Conservation (phyloP, 1,140 invertebrate species). For the Reticulitermes speratus region DNA sequence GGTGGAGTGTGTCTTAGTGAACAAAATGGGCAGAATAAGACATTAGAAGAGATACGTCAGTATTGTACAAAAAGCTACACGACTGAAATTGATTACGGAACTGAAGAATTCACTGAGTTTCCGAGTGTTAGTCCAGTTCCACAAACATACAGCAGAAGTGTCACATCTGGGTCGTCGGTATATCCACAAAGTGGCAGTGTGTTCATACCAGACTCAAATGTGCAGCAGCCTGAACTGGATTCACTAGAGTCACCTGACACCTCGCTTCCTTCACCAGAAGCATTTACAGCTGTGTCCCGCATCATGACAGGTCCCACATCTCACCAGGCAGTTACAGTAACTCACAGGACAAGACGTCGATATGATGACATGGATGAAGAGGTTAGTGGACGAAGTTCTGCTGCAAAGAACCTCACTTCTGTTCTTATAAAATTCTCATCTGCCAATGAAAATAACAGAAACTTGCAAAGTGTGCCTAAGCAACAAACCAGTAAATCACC, state of each 20-base stretch:
- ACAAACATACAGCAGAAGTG: constrained; percentile 33
- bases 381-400: constrained; percentile 29
- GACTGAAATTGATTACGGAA: neutral
- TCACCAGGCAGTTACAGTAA: constrained; percentile 59
- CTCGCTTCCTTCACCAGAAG: constrained; percentile 30
- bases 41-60: neutral
- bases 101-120: neutral
- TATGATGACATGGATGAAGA: constrained; percentile 44
- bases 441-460: neutral
- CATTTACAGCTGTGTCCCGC: constrained; percentile 53
- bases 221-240: neutral
- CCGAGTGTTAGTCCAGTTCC: neutral
- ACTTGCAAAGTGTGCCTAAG: neutral
- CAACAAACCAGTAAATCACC: neutral
- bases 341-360: constrained; percentile 50
- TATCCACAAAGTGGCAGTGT: neutral
- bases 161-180: constrained; percentile 25
- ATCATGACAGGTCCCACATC: constrained; percentile 64
- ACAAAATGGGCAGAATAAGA: neutral
- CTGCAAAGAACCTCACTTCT: constrained; percentile 34
- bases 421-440: constrained; percentile 33
- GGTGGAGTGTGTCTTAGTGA: neutral
- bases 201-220: neutral
- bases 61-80: constrained; percentile 12
- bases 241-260: neutral